Evolutionary conservation across 2,113 vertebrate genomes (phyloP).

Genomic region (Seriola aureovittata): DNA sequence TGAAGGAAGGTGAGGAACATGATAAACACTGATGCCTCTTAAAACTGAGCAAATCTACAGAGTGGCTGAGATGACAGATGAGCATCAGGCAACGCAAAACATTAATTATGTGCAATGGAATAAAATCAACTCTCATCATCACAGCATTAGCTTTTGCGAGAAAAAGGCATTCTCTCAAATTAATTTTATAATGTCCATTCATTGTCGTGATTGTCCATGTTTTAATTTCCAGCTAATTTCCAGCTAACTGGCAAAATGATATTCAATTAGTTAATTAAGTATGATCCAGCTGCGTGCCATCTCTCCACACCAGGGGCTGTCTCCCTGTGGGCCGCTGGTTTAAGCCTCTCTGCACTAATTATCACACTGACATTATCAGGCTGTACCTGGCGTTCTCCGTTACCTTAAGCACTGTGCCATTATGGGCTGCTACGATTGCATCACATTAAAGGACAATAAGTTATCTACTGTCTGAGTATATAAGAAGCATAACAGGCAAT

Average conservation of each 20-base stretch:
- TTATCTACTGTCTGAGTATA: not conserved
- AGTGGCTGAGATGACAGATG: not conserved
- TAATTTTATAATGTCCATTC: slow-evolving; percentile 71
- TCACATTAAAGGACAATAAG: slow-evolving; percentile 33
- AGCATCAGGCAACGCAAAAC: slow-evolving; percentile 27
- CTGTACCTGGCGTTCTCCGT: slow-evolving; percentile 71
- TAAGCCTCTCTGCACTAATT: slow-evolving; percentile 82
- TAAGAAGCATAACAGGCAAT: not conserved
- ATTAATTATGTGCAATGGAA: slow-evolving; percentile 55
- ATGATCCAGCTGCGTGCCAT: slow-evolving; percentile 87
- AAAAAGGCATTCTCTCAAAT: slow-evolving; percentile 72
- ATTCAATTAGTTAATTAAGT: slow-evolving; percentile 88
- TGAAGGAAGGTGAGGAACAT: not conserved
- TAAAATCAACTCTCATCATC: slow-evolving; percentile 62
- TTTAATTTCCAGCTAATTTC: slow-evolving; percentile 84
- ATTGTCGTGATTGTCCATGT: slow-evolving; percentile 78
- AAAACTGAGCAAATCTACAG: not conserved
- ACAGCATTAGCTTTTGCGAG: slow-evolving; percentile 54
- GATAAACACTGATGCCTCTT: not conserved
- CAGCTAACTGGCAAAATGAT: slow-evolving; percentile 85
- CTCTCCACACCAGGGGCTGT: slow-evolving; percentile 81
- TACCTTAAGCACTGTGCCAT: slow-evolving; percentile 54
- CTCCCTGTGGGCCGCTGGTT: slow-evolving; percentile 77
- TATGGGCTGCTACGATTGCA: slow-evolving; percentile 32
- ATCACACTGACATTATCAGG: slow-evolving; percentile 83